Evolutionary conservation across 2,113 vertebrate genomes (phyloP).

Genomic region (Casuarius casuarius): DNA sequence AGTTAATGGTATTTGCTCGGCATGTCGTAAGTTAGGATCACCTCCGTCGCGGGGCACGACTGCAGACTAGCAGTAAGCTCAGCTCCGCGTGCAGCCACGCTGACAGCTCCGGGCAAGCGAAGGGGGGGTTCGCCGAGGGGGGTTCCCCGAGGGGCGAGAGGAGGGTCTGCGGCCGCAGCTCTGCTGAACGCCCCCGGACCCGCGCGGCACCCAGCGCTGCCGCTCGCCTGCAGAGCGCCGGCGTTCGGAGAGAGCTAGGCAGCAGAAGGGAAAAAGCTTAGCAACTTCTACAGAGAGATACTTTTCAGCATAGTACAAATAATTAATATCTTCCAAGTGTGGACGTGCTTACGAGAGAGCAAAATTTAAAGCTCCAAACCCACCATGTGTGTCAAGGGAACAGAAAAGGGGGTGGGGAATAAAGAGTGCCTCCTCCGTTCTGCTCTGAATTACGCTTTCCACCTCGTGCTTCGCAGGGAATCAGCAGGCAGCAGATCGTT

Average conservation of each 20-base stretch:
- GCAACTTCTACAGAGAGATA: background rate
- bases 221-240: background rate
- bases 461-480: background rate
- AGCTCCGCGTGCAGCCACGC: background rate
- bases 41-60: background rate
- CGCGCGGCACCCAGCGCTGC: background rate
- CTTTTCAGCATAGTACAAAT: background rate
- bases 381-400: background rate
- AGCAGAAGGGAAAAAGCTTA: background rate
- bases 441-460: conserved; percentile 25
- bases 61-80: background rate
- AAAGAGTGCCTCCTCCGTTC: background rate
- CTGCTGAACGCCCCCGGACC: background rate
- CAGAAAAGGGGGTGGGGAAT: background rate
- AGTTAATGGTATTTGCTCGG: rapidly evolving
- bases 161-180: background rate
- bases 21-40: background rate
- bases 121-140: too few species aligned
- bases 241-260: rapidly evolving
- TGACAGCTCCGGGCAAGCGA: background rate
- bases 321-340: background rate
- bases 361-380: conserved; percentile 46
- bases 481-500: conserved; percentile 59
- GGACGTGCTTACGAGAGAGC: conserved; percentile 6
- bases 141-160: background rate